A percentile compares a stretch with the other conserved stretches of the same genome.
Evolutionary conservation across 2,888 invertebrate species (phyloP).

Genomic region (Laspeyria flexula): DNA sequence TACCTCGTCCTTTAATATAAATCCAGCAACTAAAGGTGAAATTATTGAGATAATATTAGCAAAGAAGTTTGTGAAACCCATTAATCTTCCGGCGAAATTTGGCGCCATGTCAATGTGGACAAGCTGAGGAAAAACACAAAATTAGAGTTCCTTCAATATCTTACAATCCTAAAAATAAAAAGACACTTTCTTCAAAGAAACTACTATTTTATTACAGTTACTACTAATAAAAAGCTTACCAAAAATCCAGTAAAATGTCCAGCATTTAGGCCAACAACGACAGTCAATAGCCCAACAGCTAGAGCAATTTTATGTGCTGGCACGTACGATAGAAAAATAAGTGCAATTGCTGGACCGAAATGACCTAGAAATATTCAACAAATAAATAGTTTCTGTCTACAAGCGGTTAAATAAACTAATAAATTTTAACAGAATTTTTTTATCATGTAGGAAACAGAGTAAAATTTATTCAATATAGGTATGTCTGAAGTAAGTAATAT

Average conservation of each 20-base stretch:
- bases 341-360: constrained; percentile 85
- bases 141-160: neutral
- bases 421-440: too few relatives aligned
- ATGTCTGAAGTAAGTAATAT: too few relatives aligned
- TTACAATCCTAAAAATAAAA: neutral
- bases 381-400: neutral
- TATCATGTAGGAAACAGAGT: too few relatives aligned
- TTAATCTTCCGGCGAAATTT: constrained; percentile 91
- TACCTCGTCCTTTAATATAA: constrained; percentile 84
- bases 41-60: constrained; percentile 90
- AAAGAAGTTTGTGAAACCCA: constrained; percentile 92
- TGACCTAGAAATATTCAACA: constrained; percentile 40
- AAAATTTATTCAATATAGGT: too few relatives aligned
- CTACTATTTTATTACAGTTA: too few relatives aligned
- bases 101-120: constrained; percentile 93
- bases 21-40: constrained; percentile 89
- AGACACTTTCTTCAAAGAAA: neutral
- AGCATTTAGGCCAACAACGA: constrained; percentile 90
- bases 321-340: constrained; percentile 86
- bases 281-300: constrained; percentile 87
- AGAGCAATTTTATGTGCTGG: constrained; percentile 71
- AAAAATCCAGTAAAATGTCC: constrained; percentile 89
- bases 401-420: too few relatives aligned
- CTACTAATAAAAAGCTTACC: constrained; percentile 48
- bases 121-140: constrained; percentile 74